Evolutionary conservation across 64 coral and sea anemone species (phyloP).

Genomic region (Montipora sp.): DNA sequence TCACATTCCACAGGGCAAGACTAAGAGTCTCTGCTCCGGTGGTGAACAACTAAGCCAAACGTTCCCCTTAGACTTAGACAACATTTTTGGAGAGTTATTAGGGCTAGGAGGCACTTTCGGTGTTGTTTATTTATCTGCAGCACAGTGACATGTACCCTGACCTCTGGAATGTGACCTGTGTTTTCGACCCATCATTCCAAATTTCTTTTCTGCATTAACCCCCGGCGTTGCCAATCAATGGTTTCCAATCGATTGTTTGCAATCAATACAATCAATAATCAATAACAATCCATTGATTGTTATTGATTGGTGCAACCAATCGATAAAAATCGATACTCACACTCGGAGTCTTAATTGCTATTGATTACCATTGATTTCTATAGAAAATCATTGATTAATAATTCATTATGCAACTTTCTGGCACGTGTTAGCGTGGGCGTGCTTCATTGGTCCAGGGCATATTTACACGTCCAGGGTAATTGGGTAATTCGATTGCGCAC

Average conservation of each 20-base stretch:
- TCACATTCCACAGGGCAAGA: no score
- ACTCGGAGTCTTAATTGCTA: conserved; percentile 7
- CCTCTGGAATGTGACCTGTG: no score
- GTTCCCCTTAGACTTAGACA: no score
- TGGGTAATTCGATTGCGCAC: neutral
- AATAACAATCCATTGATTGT: conserved; percentile 13
- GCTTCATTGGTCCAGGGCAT: neutral
- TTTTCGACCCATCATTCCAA: no score
- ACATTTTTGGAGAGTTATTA: no score
- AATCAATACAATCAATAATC: conserved; percentile 7
- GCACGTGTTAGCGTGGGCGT: conserved; percentile 3
- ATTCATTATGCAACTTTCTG: conserved; percentile 8
- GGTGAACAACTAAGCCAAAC: no score
- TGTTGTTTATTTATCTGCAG: no score
- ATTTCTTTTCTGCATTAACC: no score
- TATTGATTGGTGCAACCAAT: conserved; percentile 19
- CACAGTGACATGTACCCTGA: no score
- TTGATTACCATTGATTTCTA: conserved; percentile 7
- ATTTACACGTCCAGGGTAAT: conserved; percentile 11
- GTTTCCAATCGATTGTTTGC: neutral
- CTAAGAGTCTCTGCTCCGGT: no score
- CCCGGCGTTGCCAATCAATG: neutral
- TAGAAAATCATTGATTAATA: conserved; percentile 16
- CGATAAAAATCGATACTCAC: conserved; percentile 2
- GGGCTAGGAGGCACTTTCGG: no score